Percentiles rank a stretch among this genome's conserved stretches.
These are phyloP conservation scores for Mesochorus sp. DNA, from an alignment of 2,888 invertebrate genomes.

Conservation along the genomic window DNA sequence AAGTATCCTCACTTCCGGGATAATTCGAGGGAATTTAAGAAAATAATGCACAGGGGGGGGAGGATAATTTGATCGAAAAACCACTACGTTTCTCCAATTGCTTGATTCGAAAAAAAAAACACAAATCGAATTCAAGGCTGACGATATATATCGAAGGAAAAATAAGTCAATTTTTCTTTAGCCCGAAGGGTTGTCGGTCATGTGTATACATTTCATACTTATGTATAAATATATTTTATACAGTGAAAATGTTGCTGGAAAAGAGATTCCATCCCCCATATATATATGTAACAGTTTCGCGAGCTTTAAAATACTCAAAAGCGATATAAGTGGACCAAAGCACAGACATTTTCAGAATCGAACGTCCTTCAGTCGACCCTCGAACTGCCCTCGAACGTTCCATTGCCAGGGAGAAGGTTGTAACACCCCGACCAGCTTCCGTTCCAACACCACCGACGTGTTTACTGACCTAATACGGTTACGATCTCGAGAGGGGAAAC, in stretches of 20 bases:
- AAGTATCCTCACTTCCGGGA: too few species aligned
- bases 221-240: too few species aligned
- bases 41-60: too few species aligned
- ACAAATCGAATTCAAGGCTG: background rate
- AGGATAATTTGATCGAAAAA: too few species aligned
- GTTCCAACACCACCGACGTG: slow-evolving; percentile 61
- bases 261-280: too few species aligned
- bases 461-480: slow-evolving; percentile 70
- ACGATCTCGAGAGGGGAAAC: slow-evolving; percentile 53
- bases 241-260: too few species aligned
- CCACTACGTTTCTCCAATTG: too few species aligned
- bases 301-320: slow-evolving; percentile 32
- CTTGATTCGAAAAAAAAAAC: slow-evolving; percentile 14
- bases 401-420: slow-evolving; percentile 18
- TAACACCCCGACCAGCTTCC: slow-evolving; percentile 45
- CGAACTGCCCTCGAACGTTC: slow-evolving; percentile 27
- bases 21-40: too few species aligned
- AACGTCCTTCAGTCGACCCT: slow-evolving; percentile 43
- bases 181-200: background rate
- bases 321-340: slow-evolving; percentile 5
- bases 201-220: background rate
- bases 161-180: slow-evolving; percentile 1
- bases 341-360: slow-evolving; percentile 6
- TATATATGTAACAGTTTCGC: background rate
- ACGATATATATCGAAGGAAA: background rate